Percentiles rank a stretch among this genome's conserved stretches.
These are phyloP conservation scores for Cetonia aurata DNA, from an alignment of 2,888 invertebrate species.

Conservation along the genomic window DNA sequence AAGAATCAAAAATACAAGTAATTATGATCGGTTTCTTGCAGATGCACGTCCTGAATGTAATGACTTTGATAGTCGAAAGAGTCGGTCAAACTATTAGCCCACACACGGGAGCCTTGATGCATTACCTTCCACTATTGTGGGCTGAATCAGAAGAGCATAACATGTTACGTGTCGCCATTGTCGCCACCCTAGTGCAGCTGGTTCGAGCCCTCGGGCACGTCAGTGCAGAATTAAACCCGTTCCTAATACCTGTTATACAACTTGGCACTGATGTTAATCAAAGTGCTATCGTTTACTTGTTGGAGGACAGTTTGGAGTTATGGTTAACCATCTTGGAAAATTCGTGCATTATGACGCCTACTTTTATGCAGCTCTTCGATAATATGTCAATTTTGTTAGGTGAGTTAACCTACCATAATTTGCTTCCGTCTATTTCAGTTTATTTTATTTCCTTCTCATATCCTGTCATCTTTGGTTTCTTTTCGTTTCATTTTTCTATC, in stretches of 20 bases:
- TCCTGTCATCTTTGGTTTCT: too few relatives aligned
- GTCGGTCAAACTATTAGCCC: conserved; percentile 82
- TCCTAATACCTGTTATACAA: conserved; percentile 77
- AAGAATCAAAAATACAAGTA: not conserved
- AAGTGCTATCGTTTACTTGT: conserved; percentile 86
- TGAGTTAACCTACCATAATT: conserved; percentile 59
- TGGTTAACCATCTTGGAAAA: conserved; percentile 90
- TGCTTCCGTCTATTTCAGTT: too few relatives aligned
- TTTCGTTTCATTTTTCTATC: too few relatives aligned
- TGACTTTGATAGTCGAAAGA: conserved; percentile 90
- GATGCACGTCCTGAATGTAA: conserved; percentile 92
- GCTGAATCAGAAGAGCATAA: conserved; percentile 87
- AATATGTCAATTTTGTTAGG: conserved; percentile 82
- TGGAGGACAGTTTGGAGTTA: conserved; percentile 92
- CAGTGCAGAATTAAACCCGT: conserved; percentile 70
- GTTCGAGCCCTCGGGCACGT: conserved; percentile 79
- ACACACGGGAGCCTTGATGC: conserved; percentile 78
- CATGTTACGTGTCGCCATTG: conserved; percentile 92
- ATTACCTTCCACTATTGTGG: conserved; percentile 91
- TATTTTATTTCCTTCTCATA: too few relatives aligned
- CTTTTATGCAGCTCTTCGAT: conserved; percentile 79
- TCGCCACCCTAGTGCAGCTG: conserved; percentile 87
- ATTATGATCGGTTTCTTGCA: conserved; percentile 58
- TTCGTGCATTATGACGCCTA: conserved; percentile 74
- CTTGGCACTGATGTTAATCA: conserved; percentile 84